Evolutionary conservation across 23 tunicate species (phyloP), one percentile per base, ranked within the genome.

Genomic region (Oikopleura dioica): DNA sequence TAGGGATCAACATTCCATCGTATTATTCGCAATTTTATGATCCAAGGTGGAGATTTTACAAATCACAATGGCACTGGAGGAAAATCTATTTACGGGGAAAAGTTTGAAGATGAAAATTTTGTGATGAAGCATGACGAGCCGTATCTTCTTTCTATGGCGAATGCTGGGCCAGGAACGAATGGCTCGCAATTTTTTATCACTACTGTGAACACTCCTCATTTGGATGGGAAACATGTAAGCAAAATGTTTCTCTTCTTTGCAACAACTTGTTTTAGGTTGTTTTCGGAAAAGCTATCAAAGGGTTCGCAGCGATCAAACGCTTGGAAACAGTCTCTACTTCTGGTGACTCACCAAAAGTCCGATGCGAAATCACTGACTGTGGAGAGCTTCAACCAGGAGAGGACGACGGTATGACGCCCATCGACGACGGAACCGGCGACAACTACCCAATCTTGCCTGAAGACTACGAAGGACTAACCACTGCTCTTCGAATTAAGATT

Each of bases 141-240:
- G 29, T 85, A 85, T 69, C 80, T 83, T 0, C 32, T 91, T 31
- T 80, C 83, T 38, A 85, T 91, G 96, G 96, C 96, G 2, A 89
- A 89, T 69, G 92, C 87, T 2, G 97, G 97, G 0, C 87, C 92
- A 50, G 82, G 85, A 75, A 91, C 97, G 1, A 91, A 91, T 50
- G 97, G 97, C 0, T 80, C 84, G 29, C 97, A 91, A 51, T 91
- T 91, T 78, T 91, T 91, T 78, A 86, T 91, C 37, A 91, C 97
- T 23, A 44, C 21, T 44, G 55, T 9, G 21, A 44, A 44, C 9
- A 44, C 55, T 9, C 55, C 55, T 9, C 55, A 44, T 21, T 44
- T 44, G 55, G 55, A 44, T 21, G 55, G 55, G 21, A 44, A 44
- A 44, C 55, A 44, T 44, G 55, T 44, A 44, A 44, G 55, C 21